Evolutionary conservation across 2,797 vertebrate genomes (phyloP), one percentile per base, ranked within the genome.

Genomic region (Macropus fuliginosus): DNA sequence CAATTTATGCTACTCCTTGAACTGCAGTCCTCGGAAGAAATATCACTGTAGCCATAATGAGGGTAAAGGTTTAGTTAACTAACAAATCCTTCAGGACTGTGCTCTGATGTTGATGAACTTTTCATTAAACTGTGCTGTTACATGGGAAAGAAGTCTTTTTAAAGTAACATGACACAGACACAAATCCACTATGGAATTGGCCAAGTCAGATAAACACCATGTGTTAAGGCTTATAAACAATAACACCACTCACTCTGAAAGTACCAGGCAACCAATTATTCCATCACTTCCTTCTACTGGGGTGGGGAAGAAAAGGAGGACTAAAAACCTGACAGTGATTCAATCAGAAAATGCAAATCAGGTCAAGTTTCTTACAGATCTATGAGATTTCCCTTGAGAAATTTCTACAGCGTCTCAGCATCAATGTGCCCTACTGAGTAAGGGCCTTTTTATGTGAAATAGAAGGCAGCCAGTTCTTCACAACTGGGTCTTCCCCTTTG

Each of bases 331-430:
- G 97, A 98, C 97, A 98, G 97, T 96, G 98, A 98, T 98, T 98
- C 98, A 98, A 98, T 98, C 98, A 98, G 98, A 98, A 98, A 98
- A 98, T 98, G 98, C 98, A 98, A 98, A 98, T 98, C 98, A 98
- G 98, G 98, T 98, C 98, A 98, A 98, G 98, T 98, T 98, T 98
- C 98, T 98, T 97, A 97, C 97, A 98, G 98, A 96, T 96, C 14
- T 98, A 97, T 95, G 97, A 98, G 98, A 98, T 98, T 98, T 98
- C 98, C 98, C 98, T 96, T 97, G 98, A 98, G 98, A 98, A 98
- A 98, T 98, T 98, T 98, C 97, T 91, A 97, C 93, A 91, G 92
- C 50, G 57, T 97, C 97, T 98, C 92, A 95, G 97, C 97, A 91
- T 92, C 98, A 97, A 98, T 94, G 93, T 89, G 91, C 97, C 98